Evolutionary conservation across 2,888 invertebrate species (phyloP).

Genomic region (Trachelus tabidus): DNA sequence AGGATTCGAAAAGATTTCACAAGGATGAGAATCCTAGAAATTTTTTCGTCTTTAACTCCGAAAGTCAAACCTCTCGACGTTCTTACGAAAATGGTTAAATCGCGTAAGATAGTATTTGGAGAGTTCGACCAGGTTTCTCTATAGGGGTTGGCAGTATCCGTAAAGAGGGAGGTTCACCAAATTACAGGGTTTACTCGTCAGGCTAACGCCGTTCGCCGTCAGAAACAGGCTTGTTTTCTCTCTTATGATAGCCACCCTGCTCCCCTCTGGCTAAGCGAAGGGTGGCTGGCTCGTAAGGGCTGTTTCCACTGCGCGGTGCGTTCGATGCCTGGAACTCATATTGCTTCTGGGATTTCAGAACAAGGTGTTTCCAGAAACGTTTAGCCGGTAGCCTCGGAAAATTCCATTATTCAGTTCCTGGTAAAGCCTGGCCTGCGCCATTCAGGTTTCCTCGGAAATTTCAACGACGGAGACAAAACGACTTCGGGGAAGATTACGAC

Average conservation of each 20-base stretch:
- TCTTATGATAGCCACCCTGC: not conserved
- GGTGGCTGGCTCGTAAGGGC: not conserved
- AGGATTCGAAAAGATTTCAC: not conserved
- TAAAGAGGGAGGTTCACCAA: constrained; percentile 2
- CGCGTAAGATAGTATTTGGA: not conserved
- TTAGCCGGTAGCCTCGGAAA: not conserved
- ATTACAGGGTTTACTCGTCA: constrained; percentile 18
- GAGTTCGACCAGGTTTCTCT: not conserved
- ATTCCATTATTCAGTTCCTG: not conserved
- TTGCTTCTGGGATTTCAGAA: not conserved
- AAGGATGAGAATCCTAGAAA: constrained; percentile 13
- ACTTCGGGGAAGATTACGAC: not conserved
- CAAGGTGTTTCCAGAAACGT: not conserved
- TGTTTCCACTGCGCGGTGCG: constrained; percentile 8
- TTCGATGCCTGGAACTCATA: constrained; percentile 22
- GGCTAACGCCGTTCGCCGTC: constrained; percentile 10
- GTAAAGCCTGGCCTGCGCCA: not conserved
- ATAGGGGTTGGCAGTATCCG: not conserved
- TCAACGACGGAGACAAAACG: constrained; percentile 35
- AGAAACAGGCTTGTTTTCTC: constrained; percentile 3
- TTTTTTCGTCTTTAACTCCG: not conserved
- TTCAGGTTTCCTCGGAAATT: constrained; percentile 31
- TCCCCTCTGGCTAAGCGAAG: not conserved
- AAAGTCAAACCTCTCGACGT: not conserved
- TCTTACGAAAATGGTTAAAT: not conserved